Evolutionary conservation across 1,140 invertebrate species (phyloP), one percentile per base, ranked within the genome.

Genomic region (Andrena cerasifolii): DNA sequence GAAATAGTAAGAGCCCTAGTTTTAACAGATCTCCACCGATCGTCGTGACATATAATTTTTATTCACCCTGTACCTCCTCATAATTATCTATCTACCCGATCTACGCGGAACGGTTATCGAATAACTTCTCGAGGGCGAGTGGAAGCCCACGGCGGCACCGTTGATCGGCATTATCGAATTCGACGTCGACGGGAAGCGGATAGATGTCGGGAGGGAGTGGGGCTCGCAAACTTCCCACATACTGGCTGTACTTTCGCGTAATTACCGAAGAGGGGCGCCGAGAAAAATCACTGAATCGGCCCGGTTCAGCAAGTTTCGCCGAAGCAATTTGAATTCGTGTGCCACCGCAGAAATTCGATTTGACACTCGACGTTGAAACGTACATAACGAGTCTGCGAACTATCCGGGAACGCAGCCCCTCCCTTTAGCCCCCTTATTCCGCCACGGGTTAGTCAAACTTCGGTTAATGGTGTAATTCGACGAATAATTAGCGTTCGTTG

Each of bases 341-440:
- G 54, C 65, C 62, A 81, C 82, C 79, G 70, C 82, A 67, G 82
- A 85, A 84, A 85, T 85, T 84, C 83, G 79, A 84, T 85, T 85
- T 81, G 73, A 85, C 77, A 81, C 56, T 73, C 83, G 82, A 84
- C 65, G 74, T 72, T n/a, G 83, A 85, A 85, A 85, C 63, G 82
- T 81, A 80, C 67, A 75, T 85, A 85, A 85, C 83, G 83, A 85
- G 58, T 84, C 82, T 66, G 58, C 51, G 68, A 85, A 85, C 83
- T 84, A 80, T 85, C 65, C 73, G 40, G 62, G 51, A 47, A 54
- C 33, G 40, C 26, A 33, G n/a, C 53, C 40, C 31, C n/a, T 1
- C 18, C 14, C 3, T 24, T 54, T 3, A 18, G 1, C 10, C 31
- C 54, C 56, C 68, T 73, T 53, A n/a, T 67, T 24, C 56, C 28